Conservation (phyloP, 64 coral and sea anemone species). For the Dendronephthya gigantea region DNA sequence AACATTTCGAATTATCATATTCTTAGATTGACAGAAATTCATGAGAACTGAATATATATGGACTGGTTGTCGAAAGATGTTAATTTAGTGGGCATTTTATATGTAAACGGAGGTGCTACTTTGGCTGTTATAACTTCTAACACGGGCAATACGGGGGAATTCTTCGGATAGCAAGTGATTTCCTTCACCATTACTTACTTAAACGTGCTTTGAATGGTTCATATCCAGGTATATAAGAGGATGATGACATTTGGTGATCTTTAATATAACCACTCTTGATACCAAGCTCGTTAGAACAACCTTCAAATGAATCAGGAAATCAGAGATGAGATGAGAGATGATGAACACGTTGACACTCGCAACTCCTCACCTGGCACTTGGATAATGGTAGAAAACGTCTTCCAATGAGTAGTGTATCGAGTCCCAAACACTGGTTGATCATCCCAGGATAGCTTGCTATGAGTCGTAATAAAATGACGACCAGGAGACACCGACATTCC, state of each 20-base stretch:
- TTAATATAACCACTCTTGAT: conserved; percentile 41
- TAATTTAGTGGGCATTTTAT: no score
- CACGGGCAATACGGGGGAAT: background rate
- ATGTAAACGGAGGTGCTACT: no score
- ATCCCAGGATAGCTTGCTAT: conserved; percentile 30
- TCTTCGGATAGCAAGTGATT: background rate
- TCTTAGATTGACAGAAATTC: no score
- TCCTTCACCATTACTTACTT: conserved; percentile 25
- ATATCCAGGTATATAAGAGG: conserved; percentile 36
- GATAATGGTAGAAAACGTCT: conserved; percentile 32
- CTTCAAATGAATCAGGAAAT: background rate
- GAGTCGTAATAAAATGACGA: background rate
- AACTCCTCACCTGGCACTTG: conserved; percentile 59
- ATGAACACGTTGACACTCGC: background rate
- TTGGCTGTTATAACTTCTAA: background rate
- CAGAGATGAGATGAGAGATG: background rate
- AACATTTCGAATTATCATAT: no score
- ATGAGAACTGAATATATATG: no score
- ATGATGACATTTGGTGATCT: conserved; percentile 47
- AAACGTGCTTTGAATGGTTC: conserved; percentile 36
- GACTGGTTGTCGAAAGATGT: no score
- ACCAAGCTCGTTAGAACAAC: conserved; percentile 44
- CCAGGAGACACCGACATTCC: no score
- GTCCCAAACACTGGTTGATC: conserved; percentile 25
- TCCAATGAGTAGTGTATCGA: conserved; percentile 12